Conservation (phyloP, 1,140 invertebrate genomes). For the Dryas iulia region DNA sequence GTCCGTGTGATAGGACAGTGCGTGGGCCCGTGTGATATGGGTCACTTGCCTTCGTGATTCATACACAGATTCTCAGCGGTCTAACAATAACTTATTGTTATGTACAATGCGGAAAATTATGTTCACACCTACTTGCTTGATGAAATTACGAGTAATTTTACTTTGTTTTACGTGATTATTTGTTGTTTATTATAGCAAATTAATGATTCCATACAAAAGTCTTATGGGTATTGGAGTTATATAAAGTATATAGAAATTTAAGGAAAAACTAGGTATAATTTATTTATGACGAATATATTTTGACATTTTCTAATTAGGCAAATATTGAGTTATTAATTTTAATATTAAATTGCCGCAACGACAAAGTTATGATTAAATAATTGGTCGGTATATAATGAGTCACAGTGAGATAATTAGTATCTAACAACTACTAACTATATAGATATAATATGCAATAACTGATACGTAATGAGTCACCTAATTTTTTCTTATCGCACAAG, state of each 20-base stretch:
- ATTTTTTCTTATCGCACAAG: slow-evolving; percentile 44
- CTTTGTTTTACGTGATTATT: neutral
- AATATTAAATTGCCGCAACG: neutral
- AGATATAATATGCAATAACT: slow-evolving; percentile 14
- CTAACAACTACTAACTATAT: neutral
- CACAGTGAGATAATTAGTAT: neutral
- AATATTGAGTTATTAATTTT: neutral
- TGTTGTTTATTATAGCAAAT: neutral
- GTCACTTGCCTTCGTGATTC: slow-evolving; percentile 56
- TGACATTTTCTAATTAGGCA: neutral
- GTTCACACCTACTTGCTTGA: slow-evolving; percentile 9
- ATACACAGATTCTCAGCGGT: slow-evolving; percentile 27
- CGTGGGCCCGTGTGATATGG: slow-evolving; percentile 56
- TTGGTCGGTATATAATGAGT: neutral
- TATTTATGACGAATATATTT: neutral
- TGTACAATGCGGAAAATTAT: slow-evolving; percentile 25
- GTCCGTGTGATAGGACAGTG: slow-evolving; percentile 48
- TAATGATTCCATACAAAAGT: neutral
- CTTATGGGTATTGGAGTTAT: neutral
- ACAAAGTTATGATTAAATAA: neutral
- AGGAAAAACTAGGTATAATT: neutral
- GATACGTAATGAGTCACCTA: slow-evolving; percentile 11
- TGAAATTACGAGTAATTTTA: neutral
- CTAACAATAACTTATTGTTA: slow-evolving; percentile 37
- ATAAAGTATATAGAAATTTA: neutral